phyloP scores from a whole-genome alignment of 2,888 invertebrate species.

The Smittia sp. region DNA sequence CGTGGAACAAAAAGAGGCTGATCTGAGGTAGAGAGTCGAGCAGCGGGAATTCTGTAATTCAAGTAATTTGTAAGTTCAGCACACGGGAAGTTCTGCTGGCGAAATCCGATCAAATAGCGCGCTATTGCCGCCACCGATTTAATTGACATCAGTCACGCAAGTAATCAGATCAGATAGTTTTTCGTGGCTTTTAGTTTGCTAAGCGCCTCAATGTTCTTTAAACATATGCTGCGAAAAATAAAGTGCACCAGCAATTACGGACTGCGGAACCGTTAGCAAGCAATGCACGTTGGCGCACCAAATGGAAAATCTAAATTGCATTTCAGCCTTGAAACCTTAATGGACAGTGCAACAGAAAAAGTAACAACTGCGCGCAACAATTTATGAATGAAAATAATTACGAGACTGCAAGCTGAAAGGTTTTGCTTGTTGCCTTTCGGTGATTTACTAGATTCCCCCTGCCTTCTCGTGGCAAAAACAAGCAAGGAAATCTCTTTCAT shows the following conservation, averaged over 20 bases:
- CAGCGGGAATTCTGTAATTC: conserved; percentile 26
- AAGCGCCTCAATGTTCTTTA: not conserved
- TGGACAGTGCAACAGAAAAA: conserved; percentile 6
- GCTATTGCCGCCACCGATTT: not conserved
- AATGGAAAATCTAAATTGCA: conserved; percentile 14
- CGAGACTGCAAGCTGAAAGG: not conserved
- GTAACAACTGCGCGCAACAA: conserved; percentile 19
- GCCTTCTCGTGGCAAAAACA: not conserved
- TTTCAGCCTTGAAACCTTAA: conserved; percentile 16
- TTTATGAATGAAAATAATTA: conserved; percentile 30
- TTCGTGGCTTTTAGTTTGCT: not conserved
- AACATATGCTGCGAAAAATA: not conserved
- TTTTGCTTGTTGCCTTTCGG: conserved; percentile 7
- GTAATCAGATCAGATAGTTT: not conserved
- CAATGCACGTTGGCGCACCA: not conserved
- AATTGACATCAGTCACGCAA: conserved; percentile 6
- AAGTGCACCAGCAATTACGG: not conserved
- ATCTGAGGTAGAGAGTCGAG: not conserved
- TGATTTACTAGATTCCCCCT: conserved; percentile 16
- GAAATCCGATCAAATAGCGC: not conserved
- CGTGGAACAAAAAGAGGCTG: not conserved
- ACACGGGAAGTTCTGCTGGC: not conserved
- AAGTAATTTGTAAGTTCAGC: conserved; percentile 26
- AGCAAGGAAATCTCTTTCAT: not conserved
- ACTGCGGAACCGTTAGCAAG: conserved; percentile 15